These are phyloP conservation scores for Lamprologus lemairii DNA, from an alignment of 2,113 vertebrate species.

Conservation along the genomic window DNA sequence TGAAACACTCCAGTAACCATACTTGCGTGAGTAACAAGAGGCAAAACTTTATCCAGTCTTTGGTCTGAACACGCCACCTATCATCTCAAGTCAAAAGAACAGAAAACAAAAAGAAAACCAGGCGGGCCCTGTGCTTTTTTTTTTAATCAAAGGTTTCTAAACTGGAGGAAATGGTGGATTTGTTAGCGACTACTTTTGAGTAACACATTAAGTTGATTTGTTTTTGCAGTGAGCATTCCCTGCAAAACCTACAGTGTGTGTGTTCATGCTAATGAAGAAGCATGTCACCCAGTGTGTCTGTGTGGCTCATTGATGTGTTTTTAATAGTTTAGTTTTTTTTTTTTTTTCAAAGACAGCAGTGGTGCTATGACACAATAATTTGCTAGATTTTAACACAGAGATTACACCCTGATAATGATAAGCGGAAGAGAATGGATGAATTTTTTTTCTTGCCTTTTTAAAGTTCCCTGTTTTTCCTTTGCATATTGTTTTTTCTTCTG, in stretches of 20 bases:
- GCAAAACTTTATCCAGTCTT: not conserved
- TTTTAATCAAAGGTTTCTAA: not conserved
- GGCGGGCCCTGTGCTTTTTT: not conserved
- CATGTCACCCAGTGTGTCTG: not conserved
- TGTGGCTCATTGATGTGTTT: not conserved
- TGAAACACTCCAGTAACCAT: not conserved
- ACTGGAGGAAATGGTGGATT: not conserved
- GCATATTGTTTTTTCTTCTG: not conserved
- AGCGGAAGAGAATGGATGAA: not conserved
- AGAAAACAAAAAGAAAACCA: not conserved
- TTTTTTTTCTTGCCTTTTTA: not conserved
- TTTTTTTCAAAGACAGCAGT: not conserved
- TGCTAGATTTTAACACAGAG: not conserved
- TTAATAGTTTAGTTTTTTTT: not conserved
- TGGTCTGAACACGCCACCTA: not conserved
- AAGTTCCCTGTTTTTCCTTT: not conserved
- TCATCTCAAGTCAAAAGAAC: not conserved
- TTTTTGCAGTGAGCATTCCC: not conserved
- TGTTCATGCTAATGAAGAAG: not conserved
- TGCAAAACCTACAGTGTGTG: not conserved
- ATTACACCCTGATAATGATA: not conserved
- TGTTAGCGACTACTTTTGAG: not conserved
- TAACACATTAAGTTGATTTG: not conserved
- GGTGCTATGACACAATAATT: not conserved
- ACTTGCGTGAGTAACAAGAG: not conserved